Evolutionary conservation across 2,888 invertebrate species (phyloP), one percentile per base, ranked within the genome.

Genomic region (Phengaris arion): DNA sequence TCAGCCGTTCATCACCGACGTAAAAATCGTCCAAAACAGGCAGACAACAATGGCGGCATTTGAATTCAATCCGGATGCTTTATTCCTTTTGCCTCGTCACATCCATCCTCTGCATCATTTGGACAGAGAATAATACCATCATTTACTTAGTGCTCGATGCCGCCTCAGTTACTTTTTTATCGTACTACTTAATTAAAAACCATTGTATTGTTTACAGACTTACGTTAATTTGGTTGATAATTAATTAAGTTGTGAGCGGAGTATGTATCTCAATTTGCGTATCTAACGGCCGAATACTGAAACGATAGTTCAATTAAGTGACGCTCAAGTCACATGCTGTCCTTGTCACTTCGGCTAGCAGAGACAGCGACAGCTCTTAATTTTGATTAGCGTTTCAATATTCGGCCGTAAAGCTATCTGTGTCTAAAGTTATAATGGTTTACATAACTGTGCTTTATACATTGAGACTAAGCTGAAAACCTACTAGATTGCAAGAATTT

Each of bases 31-130:
- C 79, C 81, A 86, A 89, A 87, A 81, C 82, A 81, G 84, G 85
- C 89, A 93, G 92, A 92, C 92, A 92, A 92, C 92, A 92, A 92
- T 92, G 86, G 87, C 83, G 84, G 82, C 84, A 89, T 90, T 91
- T 90, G 90, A 91, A 92, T 92, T 88, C 89, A 89, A 91, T 89
- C 83, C 85, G 81, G 76, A 80, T 77, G 78, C 78, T 76, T 78
- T 79, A 79, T 78, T 81, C 76, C 79, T 85, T 85, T 85, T 84
- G 83, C 86, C 86, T 84, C 83, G 82, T 82, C 83, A 84, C 84
- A 83, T 87, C 87, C 87, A 87, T 83, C 85, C 82, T 85, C 86
- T 84, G 76, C 76, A 76, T 74, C 73, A 77, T 76, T 77, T 75
- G 68, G 79, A 78, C 79, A 77, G 77, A 77, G 77, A 81, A 80